Evolutionary conservation across 2,113 vertebrate genomes (phyloP), one percentile per base, ranked within the genome.

Genomic region (Poecilia latipinna): DNA sequence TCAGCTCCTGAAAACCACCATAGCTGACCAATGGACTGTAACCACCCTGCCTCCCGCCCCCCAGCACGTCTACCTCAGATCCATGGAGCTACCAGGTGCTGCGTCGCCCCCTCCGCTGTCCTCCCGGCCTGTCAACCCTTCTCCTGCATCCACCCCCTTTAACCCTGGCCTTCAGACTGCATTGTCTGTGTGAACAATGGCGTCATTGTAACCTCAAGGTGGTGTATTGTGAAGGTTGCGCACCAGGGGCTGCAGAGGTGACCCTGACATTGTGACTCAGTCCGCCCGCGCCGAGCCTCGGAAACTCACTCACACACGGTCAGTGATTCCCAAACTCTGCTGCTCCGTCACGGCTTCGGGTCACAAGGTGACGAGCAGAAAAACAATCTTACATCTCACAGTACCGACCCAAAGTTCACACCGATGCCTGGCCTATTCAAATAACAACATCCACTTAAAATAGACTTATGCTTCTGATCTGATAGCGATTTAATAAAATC

Each of bases 151-250:
- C 61, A 15, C 78, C 88, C 51, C 84, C 85, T 87, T 79, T 84
- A 82, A 85, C 88, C 86, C 86, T 82, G 84, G 77, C 82, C 84
- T 90, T 90, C 90, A 90, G 90, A 90, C 91, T 80, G 54, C 72
- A 90, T 93, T 93, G 92, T 93, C 75, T 70, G 42, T 11, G 24
- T 12, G 24, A 86, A 93, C 91, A 94, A 94, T 91, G 81, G 80
- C 63, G 39, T 82, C 85, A 90, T 93, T 94, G 93, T 94, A 85
- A 88, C 88, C 85, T 92, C 89, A 92, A 91, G 90, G 90, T 94
- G 91, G 88, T 48, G 73, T 60, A 92, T 89, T 91, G 86, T 90
- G 78, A 82, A 82, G 88, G 78, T 83, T 82, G 87, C 80, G 86
- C 80, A 82, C 61, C 31, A 66, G 77, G 68, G 86, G 73, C 80